Percentiles rank a stretch among this genome's conserved stretches.
phyloP scores from a whole-genome alignment of 2,888 invertebrate species.

The Gandaritis pyraliata region DNA sequence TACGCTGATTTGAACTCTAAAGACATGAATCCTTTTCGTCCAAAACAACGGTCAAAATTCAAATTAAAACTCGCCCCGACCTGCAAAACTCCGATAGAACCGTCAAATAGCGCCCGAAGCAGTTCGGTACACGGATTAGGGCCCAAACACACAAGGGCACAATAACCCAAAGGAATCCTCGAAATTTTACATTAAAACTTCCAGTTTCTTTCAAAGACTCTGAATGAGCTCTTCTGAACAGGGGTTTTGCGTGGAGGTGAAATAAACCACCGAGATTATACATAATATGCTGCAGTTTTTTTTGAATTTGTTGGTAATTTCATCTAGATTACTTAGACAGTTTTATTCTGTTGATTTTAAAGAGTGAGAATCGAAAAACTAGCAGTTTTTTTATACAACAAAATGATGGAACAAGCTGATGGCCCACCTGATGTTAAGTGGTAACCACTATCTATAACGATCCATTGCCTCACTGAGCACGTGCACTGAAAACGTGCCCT shows the following conservation, averaged over 20 bases:
- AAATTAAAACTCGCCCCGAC: constrained; percentile 14
- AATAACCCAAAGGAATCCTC: constrained; percentile 13
- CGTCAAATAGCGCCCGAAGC: constrained; percentile 17
- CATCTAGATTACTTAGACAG: too few species aligned
- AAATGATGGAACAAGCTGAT: too few species aligned
- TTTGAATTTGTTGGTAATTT: too few species aligned
- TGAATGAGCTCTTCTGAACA: constrained; percentile 15
- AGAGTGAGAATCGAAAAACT: too few species aligned
- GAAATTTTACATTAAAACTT: constrained; percentile 29
- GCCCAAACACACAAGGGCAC: constrained; percentile 25
- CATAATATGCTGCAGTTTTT: too few species aligned
- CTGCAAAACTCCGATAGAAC: constrained; percentile 3
- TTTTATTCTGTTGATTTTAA: too few species aligned
- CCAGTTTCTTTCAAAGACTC: constrained; percentile 25
- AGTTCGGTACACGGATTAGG: constrained; percentile 18
- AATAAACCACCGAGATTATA: neutral
- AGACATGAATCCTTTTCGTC: neutral
- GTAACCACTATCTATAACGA: too few species aligned
- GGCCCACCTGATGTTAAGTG: too few species aligned
- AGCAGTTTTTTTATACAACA: too few species aligned
- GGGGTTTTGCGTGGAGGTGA: constrained; percentile 12
- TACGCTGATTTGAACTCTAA: neutral
- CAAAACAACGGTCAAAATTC: constrained; percentile 1
- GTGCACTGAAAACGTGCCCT: too few species aligned
- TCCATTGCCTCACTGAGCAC: too few species aligned